Evolutionary conservation across 2,888 invertebrate species (phyloP).

Genomic region (Lysandra coridon): DNA sequence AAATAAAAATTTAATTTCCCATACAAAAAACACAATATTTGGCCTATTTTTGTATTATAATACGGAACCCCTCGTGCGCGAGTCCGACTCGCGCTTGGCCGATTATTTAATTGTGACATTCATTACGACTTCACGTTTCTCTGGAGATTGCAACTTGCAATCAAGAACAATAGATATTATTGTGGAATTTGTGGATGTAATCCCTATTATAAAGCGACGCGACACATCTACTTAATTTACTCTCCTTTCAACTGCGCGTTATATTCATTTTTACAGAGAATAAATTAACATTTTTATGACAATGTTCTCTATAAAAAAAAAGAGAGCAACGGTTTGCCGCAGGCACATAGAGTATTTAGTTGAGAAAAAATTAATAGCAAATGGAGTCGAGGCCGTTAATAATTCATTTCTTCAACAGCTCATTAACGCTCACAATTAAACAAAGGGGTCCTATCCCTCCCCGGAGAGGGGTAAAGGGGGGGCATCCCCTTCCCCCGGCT

Average conservation of each 20-base stretch:
- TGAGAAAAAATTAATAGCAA: not conserved
- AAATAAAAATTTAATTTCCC: too few species aligned
- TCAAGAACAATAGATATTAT: too few species aligned
- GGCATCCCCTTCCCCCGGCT: not conserved
- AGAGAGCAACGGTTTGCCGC: not conserved
- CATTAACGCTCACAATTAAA: conserved; percentile 28
- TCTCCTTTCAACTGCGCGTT: not conserved
- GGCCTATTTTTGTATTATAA: too few species aligned
- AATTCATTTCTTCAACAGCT: conserved; percentile 19
- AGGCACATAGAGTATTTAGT: not conserved
- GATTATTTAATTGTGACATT: too few species aligned
- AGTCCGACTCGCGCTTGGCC: too few species aligned
- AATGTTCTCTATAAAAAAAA: not conserved
- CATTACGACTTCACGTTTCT: too few species aligned
- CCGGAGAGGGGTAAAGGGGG: not conserved
- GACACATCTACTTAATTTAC: not conserved
- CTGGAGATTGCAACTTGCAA: too few species aligned
- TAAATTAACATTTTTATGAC: not conserved
- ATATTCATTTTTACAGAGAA: too few species aligned
- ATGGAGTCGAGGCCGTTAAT: not conserved
- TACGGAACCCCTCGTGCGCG: too few species aligned
- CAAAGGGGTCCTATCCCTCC: conserved; percentile 5
- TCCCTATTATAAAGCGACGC: too few species aligned
- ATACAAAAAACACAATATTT: too few species aligned
- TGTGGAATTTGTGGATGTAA: too few species aligned